Conservation (phyloP, 2,113 vertebrate genomes). For the Pleuronectes platessa region DNA sequence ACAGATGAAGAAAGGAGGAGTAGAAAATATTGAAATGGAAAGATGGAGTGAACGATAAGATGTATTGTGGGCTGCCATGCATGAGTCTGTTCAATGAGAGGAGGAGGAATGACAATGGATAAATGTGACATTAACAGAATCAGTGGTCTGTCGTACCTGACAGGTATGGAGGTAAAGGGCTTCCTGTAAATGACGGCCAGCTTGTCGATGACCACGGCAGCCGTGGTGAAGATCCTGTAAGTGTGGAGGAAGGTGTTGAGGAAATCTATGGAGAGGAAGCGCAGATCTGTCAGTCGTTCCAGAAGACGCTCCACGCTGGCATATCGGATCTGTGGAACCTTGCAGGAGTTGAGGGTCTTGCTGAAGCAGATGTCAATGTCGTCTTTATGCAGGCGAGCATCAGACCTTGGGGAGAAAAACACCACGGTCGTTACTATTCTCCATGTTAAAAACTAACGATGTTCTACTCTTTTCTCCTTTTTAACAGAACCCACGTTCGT, state of each 20-base stretch:
- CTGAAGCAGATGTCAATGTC: slow-evolving; percentile 97
- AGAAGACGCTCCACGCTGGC: slow-evolving; percentile 94
- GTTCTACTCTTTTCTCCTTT: not conserved
- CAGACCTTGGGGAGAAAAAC: slow-evolving; percentile 82
- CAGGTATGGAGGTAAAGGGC: slow-evolving; percentile 94
- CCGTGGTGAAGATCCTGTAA: slow-evolving; percentile 94
- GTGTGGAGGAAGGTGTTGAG: slow-evolving; percentile 98
- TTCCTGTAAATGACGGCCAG: slow-evolving; percentile 93
- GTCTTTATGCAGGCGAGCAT: slow-evolving; percentile 92
- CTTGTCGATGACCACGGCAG: slow-evolving; percentile 91
- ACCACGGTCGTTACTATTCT: not conserved
- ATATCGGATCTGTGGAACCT: slow-evolving; percentile 96
- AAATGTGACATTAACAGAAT: not conserved
- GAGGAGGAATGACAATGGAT: not conserved
- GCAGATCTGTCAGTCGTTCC: slow-evolving; percentile 92
- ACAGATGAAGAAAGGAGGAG: not conserved
- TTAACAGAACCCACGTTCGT: too few relatives aligned
- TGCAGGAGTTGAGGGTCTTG: slow-evolving; percentile 97
- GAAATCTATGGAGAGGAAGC: slow-evolving; percentile 98
- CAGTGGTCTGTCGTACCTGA: slow-evolving; percentile 81
- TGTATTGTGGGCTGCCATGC: not conserved
- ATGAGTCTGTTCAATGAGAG: slow-evolving; percentile 14
- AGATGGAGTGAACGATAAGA: slow-evolving; percentile 18
- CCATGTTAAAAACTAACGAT: not conserved
- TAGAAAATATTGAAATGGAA: slow-evolving; percentile 1